phyloP scores from a whole-genome alignment of 1,140 invertebrate genomes.

The Thereuonema tuberculata region DNA sequence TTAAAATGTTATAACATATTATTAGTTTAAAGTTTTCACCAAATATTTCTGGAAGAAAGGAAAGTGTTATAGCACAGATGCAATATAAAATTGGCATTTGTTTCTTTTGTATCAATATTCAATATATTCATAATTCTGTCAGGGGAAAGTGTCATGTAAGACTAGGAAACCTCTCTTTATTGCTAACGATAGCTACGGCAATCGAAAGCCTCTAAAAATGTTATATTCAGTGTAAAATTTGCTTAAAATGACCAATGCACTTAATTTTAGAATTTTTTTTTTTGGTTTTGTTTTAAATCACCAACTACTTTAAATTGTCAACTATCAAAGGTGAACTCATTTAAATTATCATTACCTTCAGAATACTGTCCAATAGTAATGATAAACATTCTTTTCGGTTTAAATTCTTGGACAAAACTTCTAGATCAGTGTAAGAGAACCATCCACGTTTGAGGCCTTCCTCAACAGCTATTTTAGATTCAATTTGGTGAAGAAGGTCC shows the following conservation, averaged over 20 bases:
- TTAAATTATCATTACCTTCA: conserved; percentile 32
- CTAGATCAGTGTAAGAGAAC: conserved; percentile 72
- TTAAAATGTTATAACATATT: too few species aligned
- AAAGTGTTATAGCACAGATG: too few species aligned
- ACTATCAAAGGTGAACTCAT: neutral
- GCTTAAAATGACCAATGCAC: neutral
- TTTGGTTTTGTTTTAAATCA: neutral
- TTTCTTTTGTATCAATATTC: too few species aligned
- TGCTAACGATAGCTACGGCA: neutral
- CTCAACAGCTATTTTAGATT: conserved; percentile 49
- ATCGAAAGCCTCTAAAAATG: neutral
- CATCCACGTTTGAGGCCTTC: conserved; percentile 59
- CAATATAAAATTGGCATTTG: too few species aligned
- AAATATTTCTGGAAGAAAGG: too few species aligned
- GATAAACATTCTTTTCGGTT: conserved; percentile 27
- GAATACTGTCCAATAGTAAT: conserved; percentile 38
- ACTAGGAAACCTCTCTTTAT: neutral
- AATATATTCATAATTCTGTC: too few species aligned
- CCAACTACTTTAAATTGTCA: conserved; percentile 1
- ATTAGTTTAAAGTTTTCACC: too few species aligned
- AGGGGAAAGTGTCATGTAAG: too few species aligned
- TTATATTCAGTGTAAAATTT: neutral
- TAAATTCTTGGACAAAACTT: conserved; percentile 42
- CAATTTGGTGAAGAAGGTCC: conserved; percentile 47
- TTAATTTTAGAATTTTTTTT: neutral